A percentile compares a stretch with the other conserved stretches of the same genome.
These are phyloP conservation scores for Parochlus steinenii DNA, from an alignment of 2,888 invertebrate genomes.

Conservation along the genomic window DNA sequence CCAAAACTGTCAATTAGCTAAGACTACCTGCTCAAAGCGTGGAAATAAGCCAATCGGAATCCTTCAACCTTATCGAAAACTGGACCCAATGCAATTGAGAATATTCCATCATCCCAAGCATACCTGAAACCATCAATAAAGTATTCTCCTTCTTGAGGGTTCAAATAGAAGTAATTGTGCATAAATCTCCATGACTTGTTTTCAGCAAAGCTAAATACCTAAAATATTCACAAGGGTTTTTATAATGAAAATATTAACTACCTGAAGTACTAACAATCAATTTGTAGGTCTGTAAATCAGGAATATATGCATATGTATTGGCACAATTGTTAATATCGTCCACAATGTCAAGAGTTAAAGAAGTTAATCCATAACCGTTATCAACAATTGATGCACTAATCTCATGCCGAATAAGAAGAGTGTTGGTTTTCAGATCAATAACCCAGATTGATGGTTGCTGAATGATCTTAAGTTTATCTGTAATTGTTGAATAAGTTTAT, in stretches of 20 bases:
- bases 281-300: conserved; percentile 39
- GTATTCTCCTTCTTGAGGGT: conserved; percentile 49
- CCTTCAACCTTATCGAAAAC: no score
- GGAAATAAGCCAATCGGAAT: conserved; percentile 52
- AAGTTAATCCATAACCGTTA: conserved; percentile 39
- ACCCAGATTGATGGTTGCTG: conserved; percentile 46
- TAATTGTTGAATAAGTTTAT: conserved; percentile 15
- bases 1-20: background rate
- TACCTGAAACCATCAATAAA: conserved; percentile 49
- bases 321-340: conserved; percentile 33
- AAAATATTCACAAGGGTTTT: conserved; percentile 16
- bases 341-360: conserved; percentile 48
- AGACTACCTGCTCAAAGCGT: conserved; percentile 42
- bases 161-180: conserved; percentile 60
- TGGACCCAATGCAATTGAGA: conserved; percentile 44
- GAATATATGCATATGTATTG: conserved; percentile 52
- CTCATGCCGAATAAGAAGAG: conserved; percentile 37
- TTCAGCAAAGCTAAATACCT: conserved; percentile 39
- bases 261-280: conserved; percentile 33
- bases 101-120: conserved; percentile 67
- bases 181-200: conserved; percentile 51
- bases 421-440: conserved; percentile 46
- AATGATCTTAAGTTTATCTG: conserved; percentile 33
- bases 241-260: background rate
- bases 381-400: conserved; percentile 26